phyloP scores from a whole-genome alignment of 2,888 invertebrate genomes.

The Hirtodrosophila alboralis region DNA sequence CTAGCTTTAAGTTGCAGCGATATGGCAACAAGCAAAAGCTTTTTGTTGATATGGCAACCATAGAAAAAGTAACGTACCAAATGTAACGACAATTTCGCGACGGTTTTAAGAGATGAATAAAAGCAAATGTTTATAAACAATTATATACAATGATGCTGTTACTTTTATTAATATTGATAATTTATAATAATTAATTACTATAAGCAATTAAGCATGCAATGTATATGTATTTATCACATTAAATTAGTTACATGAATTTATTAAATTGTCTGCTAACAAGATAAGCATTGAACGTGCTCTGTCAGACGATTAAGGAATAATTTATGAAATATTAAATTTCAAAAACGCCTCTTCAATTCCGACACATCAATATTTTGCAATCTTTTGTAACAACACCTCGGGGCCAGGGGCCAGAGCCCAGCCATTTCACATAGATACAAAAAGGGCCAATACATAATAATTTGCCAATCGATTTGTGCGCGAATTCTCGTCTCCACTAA shows the following conservation, averaged over 20 bases:
- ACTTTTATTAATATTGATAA: no score
- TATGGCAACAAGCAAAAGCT: background rate
- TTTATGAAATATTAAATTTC: constrained; percentile 56
- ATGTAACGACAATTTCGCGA: background rate
- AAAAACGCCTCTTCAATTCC: constrained; percentile 41
- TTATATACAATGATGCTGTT: no score
- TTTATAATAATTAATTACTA: no score
- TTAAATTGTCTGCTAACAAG: constrained; percentile 59
- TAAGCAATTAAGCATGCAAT: background rate
- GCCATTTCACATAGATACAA: constrained; percentile 39
- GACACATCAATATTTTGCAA: constrained; percentile 61
- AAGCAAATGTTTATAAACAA: no score
- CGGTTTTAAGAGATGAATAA: no score
- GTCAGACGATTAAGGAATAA: constrained; percentile 23
- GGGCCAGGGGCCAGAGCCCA: no score
- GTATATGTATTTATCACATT: no score
- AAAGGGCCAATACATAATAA: constrained; percentile 67
- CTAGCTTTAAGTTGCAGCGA: background rate
- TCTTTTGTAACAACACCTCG: constrained; percentile 72
- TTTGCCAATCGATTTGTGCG: constrained; percentile 77
- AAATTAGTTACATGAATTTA: background rate
- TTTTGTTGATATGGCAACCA: constrained; percentile 13
- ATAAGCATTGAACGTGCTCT: constrained; percentile 48
- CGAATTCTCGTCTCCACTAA: constrained; percentile 63
- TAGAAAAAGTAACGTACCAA: constrained; percentile 6